Evolutionary conservation across 2,888 invertebrate species (phyloP).

Genomic region (Napeogenes sylphis): DNA sequence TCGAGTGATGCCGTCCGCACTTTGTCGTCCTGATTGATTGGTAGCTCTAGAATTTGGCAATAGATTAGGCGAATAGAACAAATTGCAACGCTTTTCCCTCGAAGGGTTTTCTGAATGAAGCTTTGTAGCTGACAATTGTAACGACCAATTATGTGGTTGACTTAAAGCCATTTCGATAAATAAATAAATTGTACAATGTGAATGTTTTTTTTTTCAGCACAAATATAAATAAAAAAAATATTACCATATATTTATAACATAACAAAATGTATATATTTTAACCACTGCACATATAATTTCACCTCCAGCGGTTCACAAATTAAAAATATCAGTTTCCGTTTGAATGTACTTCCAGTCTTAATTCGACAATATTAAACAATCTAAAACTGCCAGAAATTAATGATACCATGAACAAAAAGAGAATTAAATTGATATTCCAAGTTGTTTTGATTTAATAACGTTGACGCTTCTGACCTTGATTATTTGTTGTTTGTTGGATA

Average conservation of each 20-base stretch:
- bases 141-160: not conserved
- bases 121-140: not conserved
- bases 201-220: too few relatives aligned
- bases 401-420: slow-evolving; percentile 32
- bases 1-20: slow-evolving; percentile 27
- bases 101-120: not conserved
- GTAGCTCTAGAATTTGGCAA: slow-evolving; percentile 17
- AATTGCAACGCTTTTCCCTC: not conserved
- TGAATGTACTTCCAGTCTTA: slow-evolving; percentile 3
- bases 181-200: too few relatives aligned
- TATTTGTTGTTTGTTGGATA: slow-evolving; percentile 31
- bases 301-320: too few relatives aligned
- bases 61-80: slow-evolving; percentile 14
- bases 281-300: too few relatives aligned
- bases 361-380: too few relatives aligned
- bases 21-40: slow-evolving; percentile 32
- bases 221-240: too few relatives aligned
- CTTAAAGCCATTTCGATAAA: too few relatives aligned
- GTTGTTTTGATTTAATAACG: slow-evolving; percentile 52
- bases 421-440: slow-evolving; percentile 45
- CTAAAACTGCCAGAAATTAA: too few relatives aligned
- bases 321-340: too few relatives aligned
- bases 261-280: too few relatives aligned
- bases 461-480: slow-evolving; percentile 46
- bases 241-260: too few relatives aligned